Base-by-base conservation (phyloP, 2,113 vertebrate species). In the Isichthys henryi region DNA sequence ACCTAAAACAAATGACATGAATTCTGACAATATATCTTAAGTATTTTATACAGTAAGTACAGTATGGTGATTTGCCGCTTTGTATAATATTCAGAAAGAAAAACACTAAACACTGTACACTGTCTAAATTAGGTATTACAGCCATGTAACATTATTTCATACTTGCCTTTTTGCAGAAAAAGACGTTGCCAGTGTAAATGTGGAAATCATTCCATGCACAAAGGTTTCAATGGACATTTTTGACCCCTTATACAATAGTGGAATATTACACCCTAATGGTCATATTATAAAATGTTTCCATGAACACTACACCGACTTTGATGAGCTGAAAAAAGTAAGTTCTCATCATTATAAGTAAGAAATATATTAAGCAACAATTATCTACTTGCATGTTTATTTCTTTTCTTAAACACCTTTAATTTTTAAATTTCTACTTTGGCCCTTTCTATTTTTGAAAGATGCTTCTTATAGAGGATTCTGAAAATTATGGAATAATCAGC, bases 381-480 rank as follows among this genome's bases (percentile, higher is more conserved):
- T 15, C 3, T 88, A 21, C 6, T 31, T 45, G 31, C 4, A 2
- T 2, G 21, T 77, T 39, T 39, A 11, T 56, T 31, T 27, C 10
- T 70, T 27, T 66, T 27, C 10, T 70, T 70, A 70, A 70, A 70
- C 19, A 31, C 62, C 3, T 70, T 31, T 31, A 31, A n/a, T 31
- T 23, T 27, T 45, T 66, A 0, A 56, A 56, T 56, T 56, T 56
- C 5, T 91, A 53, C 90, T 45, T 89, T 23, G 56, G 11, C 89
- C 80, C 90, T 88, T 91, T 45, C 92, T 87, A 10, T 92, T 82
- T 87, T 84, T 91, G 21, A 56, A 93, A 98, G 98, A 95, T 98
- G 93, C 95, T 99, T 89, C 95, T 97, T 90, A 90, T 97, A 8
- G 96, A 98, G 92, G 97, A 97, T 89, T 97, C 96, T 0, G 95